These are phyloP conservation scores for Lepetodrilus schrolli DNA, from an alignment of 2,888 invertebrate genomes.

Conservation along the genomic window DNA sequence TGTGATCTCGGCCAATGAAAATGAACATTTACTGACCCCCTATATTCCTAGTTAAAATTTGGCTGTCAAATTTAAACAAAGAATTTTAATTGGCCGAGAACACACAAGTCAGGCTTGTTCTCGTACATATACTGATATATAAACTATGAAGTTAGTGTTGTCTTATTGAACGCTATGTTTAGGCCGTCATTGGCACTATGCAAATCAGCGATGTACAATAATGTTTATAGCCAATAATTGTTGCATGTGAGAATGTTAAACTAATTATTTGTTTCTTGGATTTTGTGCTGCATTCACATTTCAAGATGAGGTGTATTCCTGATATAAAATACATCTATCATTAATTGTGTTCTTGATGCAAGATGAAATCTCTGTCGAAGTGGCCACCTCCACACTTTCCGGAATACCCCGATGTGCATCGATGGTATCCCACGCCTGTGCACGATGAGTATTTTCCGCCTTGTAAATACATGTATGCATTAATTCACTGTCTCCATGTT, in stretches of 20 bases:
- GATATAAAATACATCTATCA: no score
- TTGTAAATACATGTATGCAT: no score
- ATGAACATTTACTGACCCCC: neutral
- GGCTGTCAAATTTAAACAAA: neutral
- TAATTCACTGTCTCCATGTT: no score
- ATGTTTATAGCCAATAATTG: conserved; percentile 19
- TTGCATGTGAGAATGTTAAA: conserved; percentile 11
- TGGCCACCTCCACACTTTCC: no score
- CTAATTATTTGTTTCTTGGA: no score
- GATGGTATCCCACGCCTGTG: no score
- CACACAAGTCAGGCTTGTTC: neutral
- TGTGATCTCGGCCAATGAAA: conserved; percentile 22
- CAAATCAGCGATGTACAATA: conserved; percentile 17
- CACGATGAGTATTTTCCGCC: no score
- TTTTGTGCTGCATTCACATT: no score
- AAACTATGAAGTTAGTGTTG: neutral
- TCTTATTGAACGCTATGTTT: neutral
- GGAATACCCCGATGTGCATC: no score
- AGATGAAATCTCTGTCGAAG: no score
- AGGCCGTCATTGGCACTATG: conserved; percentile 5
- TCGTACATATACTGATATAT: neutral
- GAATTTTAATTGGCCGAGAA: conserved; percentile 18
- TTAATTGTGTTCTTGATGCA: no score
- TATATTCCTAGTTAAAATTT: conserved; percentile 7
- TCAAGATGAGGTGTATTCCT: no score